These are phyloP conservation scores for Gallinago paraguaiae DNA, from an alignment of 2,113 vertebrate genomes.

Conservation along the genomic window DNA sequence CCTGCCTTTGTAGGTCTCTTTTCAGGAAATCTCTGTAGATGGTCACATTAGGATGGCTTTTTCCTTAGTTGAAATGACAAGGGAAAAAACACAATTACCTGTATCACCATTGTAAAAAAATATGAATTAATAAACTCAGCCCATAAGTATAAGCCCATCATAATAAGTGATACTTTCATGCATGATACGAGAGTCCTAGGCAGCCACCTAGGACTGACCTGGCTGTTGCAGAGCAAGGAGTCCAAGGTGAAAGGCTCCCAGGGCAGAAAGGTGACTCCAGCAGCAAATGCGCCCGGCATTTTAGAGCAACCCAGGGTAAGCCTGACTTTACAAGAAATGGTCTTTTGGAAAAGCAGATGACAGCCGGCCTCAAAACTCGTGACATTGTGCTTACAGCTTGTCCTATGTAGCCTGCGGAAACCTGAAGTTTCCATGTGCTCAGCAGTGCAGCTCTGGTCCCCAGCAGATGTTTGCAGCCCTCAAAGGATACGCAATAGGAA, in stretches of 20 bases:
- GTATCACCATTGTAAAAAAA: background rate
- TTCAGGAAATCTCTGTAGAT: background rate
- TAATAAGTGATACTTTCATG: background rate
- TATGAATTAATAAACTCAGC: background rate
- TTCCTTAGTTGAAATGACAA: background rate
- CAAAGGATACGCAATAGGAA: background rate
- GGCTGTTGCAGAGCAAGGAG: background rate
- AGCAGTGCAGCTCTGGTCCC: background rate
- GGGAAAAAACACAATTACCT: background rate
- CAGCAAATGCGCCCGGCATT: accelerated
- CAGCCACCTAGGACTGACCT: background rate
- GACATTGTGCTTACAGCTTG: background rate
- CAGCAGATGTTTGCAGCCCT: background rate
- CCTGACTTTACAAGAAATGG: background rate
- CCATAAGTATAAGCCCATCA: too few relatives aligned
- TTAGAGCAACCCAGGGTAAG: background rate
- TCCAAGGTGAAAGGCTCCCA: background rate
- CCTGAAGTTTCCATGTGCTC: background rate
- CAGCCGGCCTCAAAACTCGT: background rate
- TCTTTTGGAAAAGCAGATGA: background rate
- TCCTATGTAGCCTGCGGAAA: background rate
- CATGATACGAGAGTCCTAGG: background rate
- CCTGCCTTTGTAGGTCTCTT: background rate
- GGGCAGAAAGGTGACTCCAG: background rate
- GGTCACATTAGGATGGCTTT: background rate